Conservation (phyloP, 1,140 invertebrate genomes). For the Aplysia californica region DNA sequence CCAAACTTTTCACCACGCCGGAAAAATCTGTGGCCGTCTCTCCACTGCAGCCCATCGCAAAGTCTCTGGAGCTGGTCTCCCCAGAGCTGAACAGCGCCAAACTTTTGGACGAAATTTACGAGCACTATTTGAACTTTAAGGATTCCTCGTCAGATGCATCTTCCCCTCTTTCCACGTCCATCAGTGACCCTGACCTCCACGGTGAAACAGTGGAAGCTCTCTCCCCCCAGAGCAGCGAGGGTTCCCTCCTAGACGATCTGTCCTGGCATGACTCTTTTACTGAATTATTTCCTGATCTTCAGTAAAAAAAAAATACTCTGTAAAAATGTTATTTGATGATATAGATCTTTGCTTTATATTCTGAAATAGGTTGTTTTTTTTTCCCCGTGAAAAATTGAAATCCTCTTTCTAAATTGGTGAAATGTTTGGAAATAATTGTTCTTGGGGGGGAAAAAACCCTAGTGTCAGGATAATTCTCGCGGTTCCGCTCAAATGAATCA, state of each 20-base stretch:
- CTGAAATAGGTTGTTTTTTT: too few relatives aligned
- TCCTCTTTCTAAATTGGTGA: too few relatives aligned
- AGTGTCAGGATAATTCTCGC: too few relatives aligned
- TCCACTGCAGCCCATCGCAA: background rate
- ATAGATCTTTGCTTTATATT: too few relatives aligned
- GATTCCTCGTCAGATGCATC: constrained; percentile 18
- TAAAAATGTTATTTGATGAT: too few relatives aligned
- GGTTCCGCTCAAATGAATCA: too few relatives aligned
- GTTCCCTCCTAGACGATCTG: constrained; percentile 39
- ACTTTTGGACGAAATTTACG: constrained; percentile 14
- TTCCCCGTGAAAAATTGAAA: too few relatives aligned
- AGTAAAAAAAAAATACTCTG: constrained; percentile 42
- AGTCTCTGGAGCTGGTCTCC: too few relatives aligned
- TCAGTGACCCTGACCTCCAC: constrained; percentile 42
- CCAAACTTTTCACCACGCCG: background rate
- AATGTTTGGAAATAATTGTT: too few relatives aligned
- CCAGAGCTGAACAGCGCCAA: constrained; percentile 18
- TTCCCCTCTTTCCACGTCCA: constrained; percentile 2
- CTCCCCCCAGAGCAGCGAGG: constrained; percentile 43
- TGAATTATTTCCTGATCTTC: constrained; percentile 57
- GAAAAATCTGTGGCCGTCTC: background rate
- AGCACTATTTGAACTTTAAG: constrained; percentile 11
- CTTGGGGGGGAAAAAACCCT: too few relatives aligned
- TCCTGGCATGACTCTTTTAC: constrained; percentile 60
- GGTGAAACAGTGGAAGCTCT: constrained; percentile 48